A percentile compares a stretch with the other conserved stretches of the same genome.
These are phyloP conservation scores for Halichoerus grypus DNA, from an alignment of 2,113 vertebrate genomes.

Conservation along the genomic window DNA sequence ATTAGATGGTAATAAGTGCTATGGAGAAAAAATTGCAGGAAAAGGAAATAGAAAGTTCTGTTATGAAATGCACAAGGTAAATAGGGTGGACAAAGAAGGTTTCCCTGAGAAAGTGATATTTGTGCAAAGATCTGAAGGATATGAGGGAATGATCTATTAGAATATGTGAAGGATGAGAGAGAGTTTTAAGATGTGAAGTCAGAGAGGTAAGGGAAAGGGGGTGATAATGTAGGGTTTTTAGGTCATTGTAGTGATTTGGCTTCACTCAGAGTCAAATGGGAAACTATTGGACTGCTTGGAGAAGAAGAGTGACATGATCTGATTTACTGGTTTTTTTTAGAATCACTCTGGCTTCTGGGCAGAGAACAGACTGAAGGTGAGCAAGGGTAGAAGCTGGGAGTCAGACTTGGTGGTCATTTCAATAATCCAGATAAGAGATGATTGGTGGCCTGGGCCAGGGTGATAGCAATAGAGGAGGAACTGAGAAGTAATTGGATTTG, in stretches of 20 bases:
- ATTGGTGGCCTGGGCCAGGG: not conserved
- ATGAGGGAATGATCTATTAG: not conserved
- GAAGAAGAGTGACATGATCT: not conserved
- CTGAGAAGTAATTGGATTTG: not conserved
- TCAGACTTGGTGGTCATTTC: not conserved
- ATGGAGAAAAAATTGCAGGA: not conserved
- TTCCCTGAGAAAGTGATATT: not conserved
- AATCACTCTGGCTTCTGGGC: not conserved
- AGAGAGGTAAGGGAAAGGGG: not conserved
- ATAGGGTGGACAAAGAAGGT: not conserved
- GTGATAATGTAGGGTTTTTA: not conserved
- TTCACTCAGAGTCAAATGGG: not conserved
- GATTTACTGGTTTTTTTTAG: not conserved
- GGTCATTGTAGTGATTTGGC: not conserved
- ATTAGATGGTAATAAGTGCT: not conserved
- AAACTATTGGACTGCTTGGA: not conserved
- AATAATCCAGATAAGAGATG: not conserved
- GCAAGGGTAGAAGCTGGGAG: not conserved
- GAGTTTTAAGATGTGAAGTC: not conserved
- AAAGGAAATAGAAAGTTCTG: not conserved
- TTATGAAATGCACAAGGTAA: not conserved
- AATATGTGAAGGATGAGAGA: not conserved
- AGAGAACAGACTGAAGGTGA: not conserved
- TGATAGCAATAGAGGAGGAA: not conserved
- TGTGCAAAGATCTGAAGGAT: not conserved